phyloP scores from a whole-genome alignment of 2,888 invertebrate genomes.

The Heliconius ismenius region DNA sequence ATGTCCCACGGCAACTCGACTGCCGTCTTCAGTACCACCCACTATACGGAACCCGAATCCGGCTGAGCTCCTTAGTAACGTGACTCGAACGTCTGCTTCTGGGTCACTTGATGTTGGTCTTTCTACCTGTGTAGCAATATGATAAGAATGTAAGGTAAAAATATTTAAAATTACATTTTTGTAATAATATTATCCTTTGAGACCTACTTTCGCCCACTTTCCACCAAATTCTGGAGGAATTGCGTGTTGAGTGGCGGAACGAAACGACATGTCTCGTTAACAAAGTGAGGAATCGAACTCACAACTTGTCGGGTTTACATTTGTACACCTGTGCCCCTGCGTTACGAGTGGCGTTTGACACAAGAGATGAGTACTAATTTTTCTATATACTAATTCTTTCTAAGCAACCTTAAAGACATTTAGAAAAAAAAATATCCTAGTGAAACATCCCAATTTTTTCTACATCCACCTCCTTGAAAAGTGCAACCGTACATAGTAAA shows the following conservation, averaged over 20 bases:
- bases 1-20: constrained; percentile 97
- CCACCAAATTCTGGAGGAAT: neutral
- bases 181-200: no score
- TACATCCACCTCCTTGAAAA: no score
- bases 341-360: neutral
- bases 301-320: neutral
- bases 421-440: no score
- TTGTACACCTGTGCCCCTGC: neutral
- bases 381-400: no score
- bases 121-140: constrained; percentile 56
- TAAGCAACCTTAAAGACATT: no score
- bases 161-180: neutral
- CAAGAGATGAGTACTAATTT: no score
- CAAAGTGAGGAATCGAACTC: neutral
- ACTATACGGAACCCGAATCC: constrained; percentile 99
- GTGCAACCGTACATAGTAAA: no score
- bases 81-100: constrained; percentile 87
- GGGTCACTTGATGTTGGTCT: constrained; percentile 70
- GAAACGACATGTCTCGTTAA: neutral
- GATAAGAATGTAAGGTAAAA: neutral
- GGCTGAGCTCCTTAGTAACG: constrained; percentile 92
- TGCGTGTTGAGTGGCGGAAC: neutral
- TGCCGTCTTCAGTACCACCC: constrained; percentile 98
- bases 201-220: neutral
- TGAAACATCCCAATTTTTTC: no score